phyloP scores from a whole-genome alignment of 1,140 invertebrate genomes.

The Stegodyphus dumicola region DNA sequence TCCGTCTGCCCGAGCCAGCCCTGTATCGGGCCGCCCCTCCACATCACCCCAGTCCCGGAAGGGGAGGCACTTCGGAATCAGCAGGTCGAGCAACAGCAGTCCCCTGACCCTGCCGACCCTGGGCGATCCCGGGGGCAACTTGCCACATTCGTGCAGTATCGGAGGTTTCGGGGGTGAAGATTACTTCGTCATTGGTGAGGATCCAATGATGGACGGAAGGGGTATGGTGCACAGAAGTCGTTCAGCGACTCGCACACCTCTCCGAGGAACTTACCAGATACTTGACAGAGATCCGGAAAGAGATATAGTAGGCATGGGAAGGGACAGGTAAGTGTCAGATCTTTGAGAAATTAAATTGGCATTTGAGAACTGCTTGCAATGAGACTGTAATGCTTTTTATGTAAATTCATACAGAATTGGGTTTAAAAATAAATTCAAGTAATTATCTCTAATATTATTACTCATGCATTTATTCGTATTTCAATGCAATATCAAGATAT shows the following conservation, averaged over 20 bases:
- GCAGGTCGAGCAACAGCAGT: constrained; percentile 63
- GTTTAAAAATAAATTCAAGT: no score
- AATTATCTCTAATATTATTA: no score
- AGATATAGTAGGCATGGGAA: constrained; percentile 70
- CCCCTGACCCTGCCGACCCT: constrained; percentile 60
- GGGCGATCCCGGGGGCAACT: constrained; percentile 22
- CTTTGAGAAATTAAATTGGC: neutral
- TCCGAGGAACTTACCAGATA: constrained; percentile 77
- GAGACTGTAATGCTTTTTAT: no score
- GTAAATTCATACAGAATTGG: no score
- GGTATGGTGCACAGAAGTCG: constrained; percentile 73
- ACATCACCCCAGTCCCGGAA: constrained; percentile 56
- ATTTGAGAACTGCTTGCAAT: no score
- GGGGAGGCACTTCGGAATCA: constrained; percentile 55
- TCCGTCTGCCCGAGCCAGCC: constrained; percentile 61
- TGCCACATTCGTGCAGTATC: constrained; percentile 60
- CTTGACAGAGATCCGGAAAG: constrained; percentile 74
- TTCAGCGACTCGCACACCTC: constrained; percentile 65
- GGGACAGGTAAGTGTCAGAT: constrained; percentile 73
- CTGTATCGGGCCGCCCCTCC: constrained; percentile 43
- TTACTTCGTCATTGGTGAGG: constrained; percentile 68
- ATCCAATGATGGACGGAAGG: constrained; percentile 79
- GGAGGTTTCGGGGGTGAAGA: constrained; percentile 50
- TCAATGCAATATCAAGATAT: no score
- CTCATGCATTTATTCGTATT: no score